phyloP scores from a whole-genome alignment of 2,113 vertebrate genomes.

The Syrmaticus mikado region DNA sequence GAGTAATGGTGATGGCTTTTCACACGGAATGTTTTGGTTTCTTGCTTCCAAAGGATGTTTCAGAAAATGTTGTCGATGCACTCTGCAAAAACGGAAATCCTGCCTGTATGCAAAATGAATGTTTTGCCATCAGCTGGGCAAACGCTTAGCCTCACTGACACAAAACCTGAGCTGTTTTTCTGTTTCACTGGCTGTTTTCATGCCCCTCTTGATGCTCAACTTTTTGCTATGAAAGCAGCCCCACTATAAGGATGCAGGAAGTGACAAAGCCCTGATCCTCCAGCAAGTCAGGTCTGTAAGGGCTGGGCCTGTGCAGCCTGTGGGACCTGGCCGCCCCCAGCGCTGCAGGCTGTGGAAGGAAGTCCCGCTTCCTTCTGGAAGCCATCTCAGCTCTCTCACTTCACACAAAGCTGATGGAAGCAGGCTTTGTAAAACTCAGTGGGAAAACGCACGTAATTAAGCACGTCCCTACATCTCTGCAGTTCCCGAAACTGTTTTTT shows the following conservation, averaged over 20 bases:
- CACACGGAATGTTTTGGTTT: neutral
- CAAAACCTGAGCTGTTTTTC: neutral
- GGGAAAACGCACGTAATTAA: neutral
- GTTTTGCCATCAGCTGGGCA: neutral
- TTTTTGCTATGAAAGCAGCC: neutral
- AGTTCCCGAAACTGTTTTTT: neutral
- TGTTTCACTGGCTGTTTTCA: neutral
- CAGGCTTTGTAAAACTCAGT: neutral
- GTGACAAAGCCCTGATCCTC: neutral
- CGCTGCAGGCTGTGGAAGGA: neutral
- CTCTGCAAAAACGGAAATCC: neutral
- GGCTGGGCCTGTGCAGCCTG: rapidly evolving
- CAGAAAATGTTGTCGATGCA: neutral
- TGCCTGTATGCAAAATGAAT: neutral
- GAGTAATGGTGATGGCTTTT: neutral
- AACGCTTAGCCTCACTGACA: neutral
- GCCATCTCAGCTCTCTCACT: neutral
- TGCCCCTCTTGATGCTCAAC: neutral
- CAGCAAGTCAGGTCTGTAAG: neutral
- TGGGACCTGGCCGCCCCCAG: neutral
- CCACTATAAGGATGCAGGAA: neutral
- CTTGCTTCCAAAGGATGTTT: neutral
- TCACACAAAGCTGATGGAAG: neutral
- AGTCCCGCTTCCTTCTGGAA: neutral
- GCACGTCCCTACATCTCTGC: neutral